Evolutionary conservation across 1,140 invertebrate genomes (phyloP).

Genomic region (Macrotrachela quadricornifera): DNA sequence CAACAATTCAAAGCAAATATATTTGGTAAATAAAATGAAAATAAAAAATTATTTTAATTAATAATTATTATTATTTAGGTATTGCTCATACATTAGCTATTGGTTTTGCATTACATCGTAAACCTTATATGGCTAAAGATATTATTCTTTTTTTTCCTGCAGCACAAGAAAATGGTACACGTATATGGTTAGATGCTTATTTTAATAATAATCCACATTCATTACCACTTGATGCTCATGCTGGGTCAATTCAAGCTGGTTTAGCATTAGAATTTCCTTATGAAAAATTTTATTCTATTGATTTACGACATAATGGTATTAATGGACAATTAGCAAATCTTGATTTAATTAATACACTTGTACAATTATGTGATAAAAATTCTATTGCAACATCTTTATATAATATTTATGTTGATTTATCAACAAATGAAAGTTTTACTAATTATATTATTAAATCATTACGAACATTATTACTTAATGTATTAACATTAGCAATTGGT

Average conservation of each 20-base stretch:
- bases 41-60: not conserved
- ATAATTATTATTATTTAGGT: not conserved
- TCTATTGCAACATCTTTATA: not conserved
- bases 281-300: conserved; percentile 43
- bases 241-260: conserved; percentile 61
- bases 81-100: not conserved
- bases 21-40: not conserved
- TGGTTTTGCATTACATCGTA: conserved; percentile 39
- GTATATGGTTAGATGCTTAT: conserved; percentile 85
- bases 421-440: too few species aligned
- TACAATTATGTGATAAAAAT: conserved; percentile 61
- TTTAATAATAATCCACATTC: conserved; percentile 40
- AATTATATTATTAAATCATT: not conserved
- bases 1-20: conserved; percentile 2
- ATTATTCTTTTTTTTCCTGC: conserved; percentile 81
- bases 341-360: conserved; percentile 76
- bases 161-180: conserved; percentile 75
- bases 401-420: not conserved
- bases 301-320: conserved; percentile 65
- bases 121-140: conserved; percentile 92
- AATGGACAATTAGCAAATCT: conserved; percentile 91
- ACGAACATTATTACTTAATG: not conserved
- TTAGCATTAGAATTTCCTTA: conserved; percentile 71
- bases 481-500: conserved; percentile 51
- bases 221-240: conserved; percentile 46